Evolutionary conservation across 2,113 vertebrate species (phyloP).

Genomic region (Mesoclemmys tuberculata): DNA sequence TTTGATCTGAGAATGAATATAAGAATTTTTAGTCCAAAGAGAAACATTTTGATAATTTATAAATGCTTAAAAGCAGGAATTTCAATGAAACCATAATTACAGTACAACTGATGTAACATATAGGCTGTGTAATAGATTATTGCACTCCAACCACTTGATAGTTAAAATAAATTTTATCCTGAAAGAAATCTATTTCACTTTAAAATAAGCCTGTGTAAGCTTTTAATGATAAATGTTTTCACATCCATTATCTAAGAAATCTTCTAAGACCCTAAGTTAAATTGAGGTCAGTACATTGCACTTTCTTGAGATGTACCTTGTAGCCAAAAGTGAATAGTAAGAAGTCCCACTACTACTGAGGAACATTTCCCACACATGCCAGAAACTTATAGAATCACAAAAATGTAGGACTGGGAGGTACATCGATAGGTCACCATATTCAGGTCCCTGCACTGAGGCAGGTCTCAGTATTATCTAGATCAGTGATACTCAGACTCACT

Average conservation of each 20-base stretch:
- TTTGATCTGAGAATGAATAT: not conserved
- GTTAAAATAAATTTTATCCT: constrained; percentile 1
- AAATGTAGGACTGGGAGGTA: too few species aligned
- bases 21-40: not conserved
- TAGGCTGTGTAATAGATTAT: not conserved
- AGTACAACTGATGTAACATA: not conserved
- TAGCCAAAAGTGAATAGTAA: not conserved
- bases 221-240: not conserved
- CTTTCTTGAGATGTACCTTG: not conserved
- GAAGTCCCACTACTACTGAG: not conserved
- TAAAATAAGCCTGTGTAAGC: not conserved
- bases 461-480: too few species aligned
- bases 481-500: too few species aligned
- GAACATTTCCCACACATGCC: not conserved
- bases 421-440: too few species aligned
- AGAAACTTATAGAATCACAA: not conserved
- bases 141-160: not conserved
- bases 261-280: not conserved
- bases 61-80: constrained; percentile 28
- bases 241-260: not conserved
- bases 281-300: not conserved
- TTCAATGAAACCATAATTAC: not conserved
- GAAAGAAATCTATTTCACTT: not conserved
- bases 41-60: not conserved
- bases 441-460: too few species aligned